Conservation (phyloP, 2,113 vertebrate genomes). For the Phalacrocorax brasilianus region DNA sequence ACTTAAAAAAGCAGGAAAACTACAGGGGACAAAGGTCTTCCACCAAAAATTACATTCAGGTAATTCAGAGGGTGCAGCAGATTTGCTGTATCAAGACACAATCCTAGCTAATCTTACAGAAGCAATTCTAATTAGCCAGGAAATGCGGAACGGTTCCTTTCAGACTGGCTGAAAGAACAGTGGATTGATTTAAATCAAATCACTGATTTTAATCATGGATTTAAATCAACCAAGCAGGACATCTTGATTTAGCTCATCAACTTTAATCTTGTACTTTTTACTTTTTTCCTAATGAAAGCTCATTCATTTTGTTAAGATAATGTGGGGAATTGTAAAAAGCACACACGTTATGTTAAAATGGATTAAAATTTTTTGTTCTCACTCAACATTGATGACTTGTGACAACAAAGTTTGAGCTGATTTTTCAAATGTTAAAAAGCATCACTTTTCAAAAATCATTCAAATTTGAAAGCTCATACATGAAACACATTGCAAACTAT, state of each 20-base stretch:
- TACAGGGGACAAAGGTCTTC: background rate
- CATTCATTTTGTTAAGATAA: conserved; percentile 53
- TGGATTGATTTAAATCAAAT: conserved; percentile 65
- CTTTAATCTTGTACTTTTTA: conserved; percentile 53
- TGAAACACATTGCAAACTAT: background rate
- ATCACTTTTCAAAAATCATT: background rate
- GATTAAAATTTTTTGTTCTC: conserved; percentile 8
- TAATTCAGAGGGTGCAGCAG: background rate
- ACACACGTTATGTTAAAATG: background rate
- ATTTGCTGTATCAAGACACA: background rate
- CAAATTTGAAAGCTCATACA: background rate
- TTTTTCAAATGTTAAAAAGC: conserved; percentile 9
- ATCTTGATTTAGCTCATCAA: conserved; percentile 63
- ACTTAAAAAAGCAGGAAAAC: background rate
- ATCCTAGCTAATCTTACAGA: background rate
- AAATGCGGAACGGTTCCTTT: conserved; percentile 30
- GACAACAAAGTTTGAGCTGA: background rate
- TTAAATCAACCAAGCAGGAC: conserved; percentile 62
- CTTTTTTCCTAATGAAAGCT: conserved; percentile 39
- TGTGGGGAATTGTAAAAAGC: conserved; percentile 4
- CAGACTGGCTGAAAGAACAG: conserved; percentile 40
- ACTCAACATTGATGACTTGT: background rate
- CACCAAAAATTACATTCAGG: background rate
- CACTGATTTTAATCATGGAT: conserved; percentile 60
- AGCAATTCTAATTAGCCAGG: conserved; percentile 52